Conservation (phyloP, 2,888 invertebrate species). For the Syrista parreyssii region DNA sequence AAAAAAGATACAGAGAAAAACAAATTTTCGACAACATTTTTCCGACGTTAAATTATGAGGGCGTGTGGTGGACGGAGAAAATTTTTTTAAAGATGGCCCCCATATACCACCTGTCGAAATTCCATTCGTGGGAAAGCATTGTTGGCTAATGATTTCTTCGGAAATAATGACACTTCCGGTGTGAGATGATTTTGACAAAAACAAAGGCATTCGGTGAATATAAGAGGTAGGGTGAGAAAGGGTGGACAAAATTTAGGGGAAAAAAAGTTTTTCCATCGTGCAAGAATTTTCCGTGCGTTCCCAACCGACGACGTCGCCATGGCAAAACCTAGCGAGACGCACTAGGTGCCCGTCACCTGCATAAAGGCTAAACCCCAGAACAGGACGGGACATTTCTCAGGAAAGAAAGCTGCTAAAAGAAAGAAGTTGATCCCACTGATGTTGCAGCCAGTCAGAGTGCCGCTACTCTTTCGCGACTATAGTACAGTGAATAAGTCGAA, state of each 20-base stretch:
- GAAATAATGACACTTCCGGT: background rate
- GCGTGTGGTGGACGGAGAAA: background rate
- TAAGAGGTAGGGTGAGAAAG: background rate
- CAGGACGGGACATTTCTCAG: constrained; percentile 46
- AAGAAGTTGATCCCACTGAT: constrained; percentile 48
- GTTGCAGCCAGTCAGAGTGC: constrained; percentile 35
- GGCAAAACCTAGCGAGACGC: background rate
- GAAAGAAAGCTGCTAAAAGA: constrained; percentile 60
- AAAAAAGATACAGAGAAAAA: background rate
- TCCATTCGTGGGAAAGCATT: background rate
- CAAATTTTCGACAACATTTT: background rate
- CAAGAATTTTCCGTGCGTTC: background rate
- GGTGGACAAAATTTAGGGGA: too few species aligned
- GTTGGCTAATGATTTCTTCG: background rate
- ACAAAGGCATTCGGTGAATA: background rate
- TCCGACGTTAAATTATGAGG: background rate
- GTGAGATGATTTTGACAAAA: background rate
- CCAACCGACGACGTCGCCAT: background rate
- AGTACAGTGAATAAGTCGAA: constrained; percentile 29
- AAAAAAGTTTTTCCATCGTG: background rate
- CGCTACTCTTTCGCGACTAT: constrained; percentile 21
- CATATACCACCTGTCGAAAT: background rate
- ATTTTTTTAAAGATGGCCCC: background rate
- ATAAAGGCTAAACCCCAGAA: constrained; percentile 31
- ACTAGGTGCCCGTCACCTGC: constrained; percentile 31